Conservation (phyloP, 1,140 invertebrate species). For the Drosophila rhopaloa region DNA sequence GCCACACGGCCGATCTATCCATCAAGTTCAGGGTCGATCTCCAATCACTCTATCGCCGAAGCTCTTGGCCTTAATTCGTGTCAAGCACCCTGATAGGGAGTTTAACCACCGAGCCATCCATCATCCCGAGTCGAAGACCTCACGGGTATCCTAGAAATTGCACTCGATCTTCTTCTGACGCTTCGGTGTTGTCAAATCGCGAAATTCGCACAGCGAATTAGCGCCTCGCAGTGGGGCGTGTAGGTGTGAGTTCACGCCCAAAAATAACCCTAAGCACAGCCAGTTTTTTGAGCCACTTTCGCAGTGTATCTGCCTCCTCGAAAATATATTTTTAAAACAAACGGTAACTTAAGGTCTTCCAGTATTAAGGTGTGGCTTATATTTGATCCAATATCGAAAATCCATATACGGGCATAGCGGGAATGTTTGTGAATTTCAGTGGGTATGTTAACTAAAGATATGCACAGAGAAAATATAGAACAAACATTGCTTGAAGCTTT, state of each 20-base stretch:
- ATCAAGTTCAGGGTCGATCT: constrained; percentile 50
- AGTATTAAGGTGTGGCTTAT: background rate
- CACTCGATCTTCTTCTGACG: constrained; percentile 28
- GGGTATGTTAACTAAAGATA: background rate
- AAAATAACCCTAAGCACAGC: constrained; percentile 25
- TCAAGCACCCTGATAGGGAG: constrained; percentile 34
- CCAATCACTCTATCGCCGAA: background rate
- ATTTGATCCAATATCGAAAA: background rate
- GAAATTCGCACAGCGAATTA: constrained; percentile 39
- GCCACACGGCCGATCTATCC: constrained; percentile 15
- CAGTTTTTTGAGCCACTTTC: constrained; percentile 6
- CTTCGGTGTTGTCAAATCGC: background rate
- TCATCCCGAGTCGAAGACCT: constrained; percentile 4
- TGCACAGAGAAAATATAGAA: background rate
- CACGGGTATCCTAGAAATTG: constrained; percentile 13
- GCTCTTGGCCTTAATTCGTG: constrained; percentile 32
- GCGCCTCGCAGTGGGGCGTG: constrained; percentile 19
- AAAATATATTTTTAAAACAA: constrained; percentile 11
- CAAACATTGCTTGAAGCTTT: constrained; percentile 2
- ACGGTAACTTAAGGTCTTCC: constrained; percentile 10
- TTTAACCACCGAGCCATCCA: constrained; percentile 16
- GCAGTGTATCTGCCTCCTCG: constrained; percentile 6
- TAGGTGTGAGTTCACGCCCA: constrained; percentile 44
- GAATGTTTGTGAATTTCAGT: background rate
- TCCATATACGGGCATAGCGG: background rate